Base-by-base conservation (phyloP, 2,888 invertebrate species). In the Meandrusa payeni region DNA sequence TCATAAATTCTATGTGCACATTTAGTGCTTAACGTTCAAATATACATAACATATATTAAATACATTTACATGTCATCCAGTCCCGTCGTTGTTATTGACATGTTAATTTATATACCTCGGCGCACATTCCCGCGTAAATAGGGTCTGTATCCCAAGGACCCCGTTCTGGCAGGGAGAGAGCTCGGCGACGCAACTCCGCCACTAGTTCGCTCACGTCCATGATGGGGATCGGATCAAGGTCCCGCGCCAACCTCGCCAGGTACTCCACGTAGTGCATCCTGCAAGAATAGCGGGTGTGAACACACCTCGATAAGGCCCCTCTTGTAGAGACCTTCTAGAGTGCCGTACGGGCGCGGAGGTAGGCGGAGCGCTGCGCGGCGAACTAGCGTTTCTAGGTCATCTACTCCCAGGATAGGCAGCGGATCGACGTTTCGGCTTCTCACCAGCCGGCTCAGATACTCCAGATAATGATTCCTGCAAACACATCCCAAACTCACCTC, bases 191-290 rank as follows among this genome's bases (percentile, higher is more conserved):
- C 73, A 97, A 90, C 80, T 97, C 95, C 63, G 96, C 95, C 61
- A 93, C 92, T 66, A 97, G 93, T 74, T 97, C 97, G 61, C 92
- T 91, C 76, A 95, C 90, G 76, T 94, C 94, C 90, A 97, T 93
- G 71, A 97, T 94, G 57, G 92, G 91, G 67, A 97, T 91, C 3
- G 98, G 97, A 88, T 98, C 98, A 77, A 98, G 90, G 67, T 91
- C 91, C 79, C 94, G 94, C 83, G 97, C 95, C 77, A 94, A 90
- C 64, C 91, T 92, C 73, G 97, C 96, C 90, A 98, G 91, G 89
- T 97, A 97, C 90, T 98, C 98, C 80, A 97, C 93, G 91, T 97
- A 98, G 90, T 98, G 98, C 73, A 91, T 89, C 91, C 97, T 98
- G 90, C 71, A 88, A 85, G 72, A 59, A 62, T 34, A 59, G 37